phyloP scores from a whole-genome alignment of 1,140 invertebrate genomes.

The Aphelenchoides fujianensis region DNA sequence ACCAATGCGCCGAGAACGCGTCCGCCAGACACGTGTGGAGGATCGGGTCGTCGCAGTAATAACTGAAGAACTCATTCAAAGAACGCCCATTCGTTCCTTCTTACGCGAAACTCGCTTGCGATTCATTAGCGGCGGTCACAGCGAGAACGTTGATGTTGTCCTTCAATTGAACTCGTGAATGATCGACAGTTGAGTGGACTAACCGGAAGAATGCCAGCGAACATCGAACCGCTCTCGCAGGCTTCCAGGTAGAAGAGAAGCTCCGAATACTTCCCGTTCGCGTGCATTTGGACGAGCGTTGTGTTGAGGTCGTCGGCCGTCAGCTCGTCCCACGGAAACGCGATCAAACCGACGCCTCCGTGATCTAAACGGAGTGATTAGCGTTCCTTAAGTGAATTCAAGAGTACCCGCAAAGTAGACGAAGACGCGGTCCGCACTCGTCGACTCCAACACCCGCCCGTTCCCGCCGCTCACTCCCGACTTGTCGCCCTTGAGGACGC shows the following conservation, averaged over 20 bases:
- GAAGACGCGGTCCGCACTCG: background rate
- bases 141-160: conserved; percentile 64
- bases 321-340: background rate
- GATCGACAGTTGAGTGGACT: too few species aligned
- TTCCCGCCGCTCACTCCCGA: background rate
- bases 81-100: too few species aligned
- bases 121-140: background rate
- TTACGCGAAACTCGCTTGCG: too few species aligned
- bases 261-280: conserved; percentile 62
- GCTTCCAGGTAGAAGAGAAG: conserved; percentile 69
- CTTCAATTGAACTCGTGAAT: too few species aligned
- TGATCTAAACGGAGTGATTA: too few species aligned
- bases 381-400: too few species aligned
- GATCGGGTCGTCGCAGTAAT: conserved; percentile 8
- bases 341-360: background rate
- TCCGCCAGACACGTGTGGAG: conserved; percentile 52
- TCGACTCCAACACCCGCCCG: conserved; percentile 15
- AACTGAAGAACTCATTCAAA: too few species aligned
- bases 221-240: conserved; percentile 72
- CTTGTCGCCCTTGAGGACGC: background rate
- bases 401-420: conserved; percentile 10
- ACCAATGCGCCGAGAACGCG: conserved; percentile 69
- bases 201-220: conserved; percentile 65
- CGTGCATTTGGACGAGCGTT: conserved; percentile 65
- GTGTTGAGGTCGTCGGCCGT: conserved; percentile 54